phyloP scores from a whole-genome alignment of 2,888 invertebrate genomes.

The Orthosia gothica region DNA sequence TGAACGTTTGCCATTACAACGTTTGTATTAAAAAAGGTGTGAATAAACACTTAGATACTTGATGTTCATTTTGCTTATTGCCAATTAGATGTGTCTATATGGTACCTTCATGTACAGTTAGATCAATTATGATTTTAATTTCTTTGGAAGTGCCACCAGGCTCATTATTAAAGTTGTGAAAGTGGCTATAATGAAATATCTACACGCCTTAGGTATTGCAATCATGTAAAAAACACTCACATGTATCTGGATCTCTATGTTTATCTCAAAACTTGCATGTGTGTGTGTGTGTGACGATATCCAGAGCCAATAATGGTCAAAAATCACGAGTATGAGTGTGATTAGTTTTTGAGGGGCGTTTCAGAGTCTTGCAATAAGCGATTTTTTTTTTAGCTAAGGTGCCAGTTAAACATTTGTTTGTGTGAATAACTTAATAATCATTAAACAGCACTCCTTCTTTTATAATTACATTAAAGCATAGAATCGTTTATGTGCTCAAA shows the following conservation, averaged over 20 bases:
- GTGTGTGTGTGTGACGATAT: too few species aligned
- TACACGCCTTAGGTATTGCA: slow-evolving; percentile 10
- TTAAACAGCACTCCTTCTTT: background rate
- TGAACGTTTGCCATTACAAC: too few species aligned
- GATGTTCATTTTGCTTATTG: too few species aligned
- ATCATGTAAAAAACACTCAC: slow-evolving; percentile 7
- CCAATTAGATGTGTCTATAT: too few species aligned
- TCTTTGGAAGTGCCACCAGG: slow-evolving; percentile 1
- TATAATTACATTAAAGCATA: background rate
- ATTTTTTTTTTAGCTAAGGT: too few species aligned
- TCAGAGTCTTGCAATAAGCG: too few species aligned
- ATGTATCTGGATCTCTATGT: slow-evolving; percentile 21
- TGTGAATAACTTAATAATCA: background rate
- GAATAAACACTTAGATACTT: too few species aligned
- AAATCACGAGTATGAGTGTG: too few species aligned
- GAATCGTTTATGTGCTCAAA: slow-evolving; percentile 12
- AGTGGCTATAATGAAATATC: slow-evolving; percentile 14
- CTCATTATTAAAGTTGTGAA: slow-evolving; percentile 6
- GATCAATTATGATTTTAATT: slow-evolving; percentile 11
- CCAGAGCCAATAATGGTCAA: too few species aligned
- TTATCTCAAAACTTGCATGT: background rate
- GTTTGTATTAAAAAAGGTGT: too few species aligned
- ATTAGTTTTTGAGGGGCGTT: too few species aligned
- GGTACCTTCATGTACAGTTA: background rate
- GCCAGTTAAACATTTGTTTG: too few species aligned